phyloP scores from a whole-genome alignment of 2,113 vertebrate genomes.

The Mohoua ochrocephala region DNA sequence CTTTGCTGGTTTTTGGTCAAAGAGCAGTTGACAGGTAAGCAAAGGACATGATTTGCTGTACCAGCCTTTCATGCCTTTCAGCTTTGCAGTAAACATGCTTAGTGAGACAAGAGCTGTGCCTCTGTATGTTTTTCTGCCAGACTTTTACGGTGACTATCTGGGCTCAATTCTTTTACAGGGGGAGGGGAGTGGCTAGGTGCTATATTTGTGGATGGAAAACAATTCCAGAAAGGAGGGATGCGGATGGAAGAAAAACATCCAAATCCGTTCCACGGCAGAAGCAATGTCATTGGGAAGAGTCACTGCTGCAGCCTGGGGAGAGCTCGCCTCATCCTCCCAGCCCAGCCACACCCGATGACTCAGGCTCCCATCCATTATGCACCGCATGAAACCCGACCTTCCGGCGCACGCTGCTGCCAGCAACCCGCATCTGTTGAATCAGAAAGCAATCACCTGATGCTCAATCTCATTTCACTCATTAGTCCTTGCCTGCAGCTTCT shows the following conservation, averaged over 20 bases:
- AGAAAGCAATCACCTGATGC: conserved; percentile 1
- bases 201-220: background rate
- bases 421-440: background rate
- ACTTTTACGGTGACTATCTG: background rate
- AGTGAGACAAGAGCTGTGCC: background rate
- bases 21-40: background rate
- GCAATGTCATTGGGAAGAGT: background rate
- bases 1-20: background rate
- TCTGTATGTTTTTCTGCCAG: background rate
- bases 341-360: conserved; percentile 43
- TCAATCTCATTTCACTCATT: background rate
- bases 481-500: background rate
- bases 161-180: background rate
- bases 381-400: background rate
- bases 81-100: background rate
- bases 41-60: background rate
- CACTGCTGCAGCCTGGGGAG: background rate
- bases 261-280: background rate
- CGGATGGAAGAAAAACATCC: background rate
- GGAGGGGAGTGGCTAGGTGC: background rate
- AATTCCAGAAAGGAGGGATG: background rate
- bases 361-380: conserved; percentile 8
- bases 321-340: background rate
- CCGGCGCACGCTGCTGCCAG: background rate
- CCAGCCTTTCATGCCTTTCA: background rate